Evolutionary conservation across 2,113 vertebrate genomes (phyloP).

Genomic region (Oxyruncus cristatus): DNA sequence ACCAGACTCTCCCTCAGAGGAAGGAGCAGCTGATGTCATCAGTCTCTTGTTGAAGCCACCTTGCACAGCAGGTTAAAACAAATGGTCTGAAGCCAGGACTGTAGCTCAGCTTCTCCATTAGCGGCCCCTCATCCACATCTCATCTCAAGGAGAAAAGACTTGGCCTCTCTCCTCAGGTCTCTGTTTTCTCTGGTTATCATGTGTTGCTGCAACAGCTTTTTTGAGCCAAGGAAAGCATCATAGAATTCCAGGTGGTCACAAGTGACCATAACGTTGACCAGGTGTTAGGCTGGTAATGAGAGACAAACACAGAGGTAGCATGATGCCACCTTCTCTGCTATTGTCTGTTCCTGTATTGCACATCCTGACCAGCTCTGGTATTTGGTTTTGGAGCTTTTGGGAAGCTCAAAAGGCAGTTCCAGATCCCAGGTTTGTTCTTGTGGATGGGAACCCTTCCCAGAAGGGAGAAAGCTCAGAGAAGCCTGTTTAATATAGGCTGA

Average conservation of each 20-base stretch:
- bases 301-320: background rate
- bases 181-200: background rate
- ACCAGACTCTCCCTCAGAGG: background rate
- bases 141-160: background rate
- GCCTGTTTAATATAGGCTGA: constrained; percentile 42
- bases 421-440: background rate
- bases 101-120: background rate
- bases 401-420: background rate
- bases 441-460: constrained; percentile 38
- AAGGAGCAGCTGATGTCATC: background rate
- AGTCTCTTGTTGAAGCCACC: accelerated
- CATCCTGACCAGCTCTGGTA: background rate
- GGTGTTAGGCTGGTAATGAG: background rate
- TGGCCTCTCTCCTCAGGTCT: background rate
- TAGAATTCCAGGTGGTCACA: background rate
- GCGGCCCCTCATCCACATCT: background rate
- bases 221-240: background rate
- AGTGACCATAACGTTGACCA: background rate
- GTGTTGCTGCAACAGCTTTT: background rate
- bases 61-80: background rate
- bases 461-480: constrained; percentile 30
- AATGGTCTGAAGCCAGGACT: background rate
- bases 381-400: background rate
- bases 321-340: background rate
- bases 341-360: background rate